These are phyloP conservation scores for Passer montanus DNA, from an alignment of 2,113 vertebrate species.

Conservation along the genomic window DNA sequence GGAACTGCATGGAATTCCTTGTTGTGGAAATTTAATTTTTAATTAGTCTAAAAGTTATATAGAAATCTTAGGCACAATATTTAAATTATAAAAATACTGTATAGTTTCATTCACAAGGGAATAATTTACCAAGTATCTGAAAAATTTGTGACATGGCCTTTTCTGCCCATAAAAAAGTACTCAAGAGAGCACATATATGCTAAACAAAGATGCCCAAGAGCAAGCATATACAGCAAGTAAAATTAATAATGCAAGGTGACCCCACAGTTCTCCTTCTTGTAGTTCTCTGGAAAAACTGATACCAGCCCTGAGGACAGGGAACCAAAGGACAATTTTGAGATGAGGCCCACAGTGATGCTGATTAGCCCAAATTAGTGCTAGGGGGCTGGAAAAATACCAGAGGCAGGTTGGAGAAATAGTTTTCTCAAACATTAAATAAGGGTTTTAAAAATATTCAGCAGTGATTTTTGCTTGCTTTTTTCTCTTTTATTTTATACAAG, in stretches of 20 bases:
- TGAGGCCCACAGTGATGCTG: not conserved
- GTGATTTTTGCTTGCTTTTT: not conserved
- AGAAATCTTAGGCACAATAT: not conserved
- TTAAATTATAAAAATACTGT: not conserved
- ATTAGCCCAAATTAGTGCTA: not conserved
- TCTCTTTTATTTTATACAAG: not conserved
- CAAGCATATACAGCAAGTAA: conserved; percentile 8
- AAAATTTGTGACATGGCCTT: not conserved
- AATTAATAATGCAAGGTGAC: conserved; percentile 46
- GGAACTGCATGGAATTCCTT: not conserved
- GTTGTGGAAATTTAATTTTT: not conserved
- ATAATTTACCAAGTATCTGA: not conserved
- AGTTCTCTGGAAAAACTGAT: not conserved
- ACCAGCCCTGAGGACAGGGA: not conserved
- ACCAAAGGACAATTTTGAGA: not conserved
- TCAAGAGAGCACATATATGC: not conserved
- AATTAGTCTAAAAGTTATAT: not conserved
- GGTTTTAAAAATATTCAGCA: not conserved
- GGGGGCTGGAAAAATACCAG: not conserved
- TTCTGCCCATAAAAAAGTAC: not conserved
- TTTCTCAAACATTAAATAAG: not conserved
- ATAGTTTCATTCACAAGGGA: not conserved
- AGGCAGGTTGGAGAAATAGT: not conserved
- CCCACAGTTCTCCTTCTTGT: not conserved
- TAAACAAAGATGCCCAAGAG: not conserved